Evolutionary conservation across 2,113 vertebrate species (phyloP), one percentile per base, ranked within the genome.

Genomic region (Aviceda subcristata): DNA sequence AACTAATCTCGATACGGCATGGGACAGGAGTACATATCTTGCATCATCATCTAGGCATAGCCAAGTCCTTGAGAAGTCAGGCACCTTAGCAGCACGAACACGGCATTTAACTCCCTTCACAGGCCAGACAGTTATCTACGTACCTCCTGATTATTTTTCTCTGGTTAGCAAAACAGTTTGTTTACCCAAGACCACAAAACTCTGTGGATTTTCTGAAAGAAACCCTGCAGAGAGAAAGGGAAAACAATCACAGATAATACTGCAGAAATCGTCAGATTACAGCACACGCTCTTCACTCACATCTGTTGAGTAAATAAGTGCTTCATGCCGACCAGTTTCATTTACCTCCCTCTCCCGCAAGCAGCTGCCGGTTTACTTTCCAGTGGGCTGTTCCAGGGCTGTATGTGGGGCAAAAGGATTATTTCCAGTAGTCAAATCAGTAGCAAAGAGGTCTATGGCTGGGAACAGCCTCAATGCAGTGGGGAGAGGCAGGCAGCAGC

Each of bases 231-330:
- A 92, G 45, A 93, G 87, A 84, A 93, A 92, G 85, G 79, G 80
- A 92, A 95, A 94, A 83, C 94, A 97, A 95, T 89, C 91, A 96
- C 45, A 95, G 91, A 92, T 96, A 97, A 96, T 94, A 90, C 94
- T 82, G 71, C 59, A 95, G 95, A 97, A 97, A 96, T 92, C 91
- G 92, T 78, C 92, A 93, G 91, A 97, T 95, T 96, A 96, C 64
- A 73, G 91, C 91, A 87, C 89, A 59, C 79, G 92, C 71, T 93
- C 90, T 90, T 81, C 74, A 93, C 86, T 93, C 92, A 79, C 94
- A 97, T 94, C 95, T 97, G 94, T 91, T 96, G 95, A 95, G 89
- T 82, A 96, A 96, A 76, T 94, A 95, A 94, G 32, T 66, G 80
- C 74, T 94, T 75, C 0, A 5, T 79, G 94, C 53, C 0, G 7